Conservation (phyloP, 2,888 invertebrate species). For the Agonopterix subpropinquella region DNA sequence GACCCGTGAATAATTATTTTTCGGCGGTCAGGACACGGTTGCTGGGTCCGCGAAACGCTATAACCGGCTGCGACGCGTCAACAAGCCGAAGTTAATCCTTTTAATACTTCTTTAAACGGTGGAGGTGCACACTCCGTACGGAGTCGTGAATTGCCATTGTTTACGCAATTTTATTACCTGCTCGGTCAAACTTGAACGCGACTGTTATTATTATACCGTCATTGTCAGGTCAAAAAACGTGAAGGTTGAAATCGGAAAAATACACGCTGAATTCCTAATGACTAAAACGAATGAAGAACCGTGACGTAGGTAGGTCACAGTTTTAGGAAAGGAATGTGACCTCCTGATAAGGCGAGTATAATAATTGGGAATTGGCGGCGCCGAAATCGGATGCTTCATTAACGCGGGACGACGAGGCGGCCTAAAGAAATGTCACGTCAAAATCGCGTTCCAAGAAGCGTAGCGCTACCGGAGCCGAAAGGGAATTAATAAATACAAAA, state of each 20-base stretch:
- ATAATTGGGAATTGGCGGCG: constrained; percentile 46
- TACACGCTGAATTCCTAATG: background rate
- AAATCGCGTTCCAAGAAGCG: constrained; percentile 68
- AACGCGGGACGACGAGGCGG: constrained; percentile 56
- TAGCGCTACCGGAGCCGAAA: constrained; percentile 72
- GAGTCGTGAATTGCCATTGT: constrained; percentile 55
- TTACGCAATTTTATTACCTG: constrained; percentile 45
- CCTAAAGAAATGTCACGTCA: constrained; percentile 69
- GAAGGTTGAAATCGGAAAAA: background rate
- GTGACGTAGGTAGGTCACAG: no score
- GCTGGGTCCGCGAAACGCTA: constrained; percentile 54
- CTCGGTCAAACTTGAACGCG: background rate
- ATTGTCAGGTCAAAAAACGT: background rate
- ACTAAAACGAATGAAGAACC: no score
- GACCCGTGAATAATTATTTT: constrained; percentile 50
- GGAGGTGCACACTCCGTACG: constrained; percentile 36
- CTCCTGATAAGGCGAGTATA: constrained; percentile 46
- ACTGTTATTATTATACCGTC: background rate
- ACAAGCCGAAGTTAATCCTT: constrained; percentile 69
- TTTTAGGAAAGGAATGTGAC: constrained; percentile 17
- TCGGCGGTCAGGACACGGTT: constrained; percentile 37
- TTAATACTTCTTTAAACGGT: constrained; percentile 62
- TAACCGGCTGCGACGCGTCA: constrained; percentile 63
- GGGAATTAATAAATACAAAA: constrained; percentile 73
- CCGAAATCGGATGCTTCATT: constrained; percentile 71